These are phyloP conservation scores for Xyliphius kryptos DNA, from an alignment of 2,113 vertebrate genomes.

Conservation along the genomic window DNA sequence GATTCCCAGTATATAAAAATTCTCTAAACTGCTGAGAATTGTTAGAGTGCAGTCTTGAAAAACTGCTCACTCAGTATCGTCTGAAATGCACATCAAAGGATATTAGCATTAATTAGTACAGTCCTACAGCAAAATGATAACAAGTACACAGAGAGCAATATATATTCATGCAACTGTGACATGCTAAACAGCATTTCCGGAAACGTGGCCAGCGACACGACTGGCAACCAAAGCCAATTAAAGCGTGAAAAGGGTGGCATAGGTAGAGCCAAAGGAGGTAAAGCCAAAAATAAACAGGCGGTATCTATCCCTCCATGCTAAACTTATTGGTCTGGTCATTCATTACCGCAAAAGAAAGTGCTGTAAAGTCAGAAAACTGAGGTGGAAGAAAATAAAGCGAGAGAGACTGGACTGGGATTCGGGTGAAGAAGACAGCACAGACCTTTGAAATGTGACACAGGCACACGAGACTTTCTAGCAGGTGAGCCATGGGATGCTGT, in stretches of 20 bases:
- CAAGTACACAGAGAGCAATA: constrained; percentile 21
- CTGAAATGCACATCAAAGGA: too few relatives aligned
- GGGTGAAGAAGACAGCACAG: constrained; percentile 57
- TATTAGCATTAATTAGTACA: too few relatives aligned
- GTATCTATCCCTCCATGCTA: constrained; percentile 43
- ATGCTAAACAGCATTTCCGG: constrained; percentile 35
- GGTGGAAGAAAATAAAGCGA: constrained; percentile 42
- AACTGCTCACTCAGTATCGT: background rate
- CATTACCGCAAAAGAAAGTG: constrained; percentile 43
- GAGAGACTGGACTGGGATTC: constrained; percentile 48
- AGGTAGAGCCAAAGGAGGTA: constrained; percentile 30
- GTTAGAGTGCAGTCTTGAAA: background rate
- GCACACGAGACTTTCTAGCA: constrained; percentile 64
- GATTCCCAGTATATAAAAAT: too few relatives aligned
- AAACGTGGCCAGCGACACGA: constrained; percentile 44
- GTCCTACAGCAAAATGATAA: constrained; percentile 1
- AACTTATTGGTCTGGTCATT: constrained; percentile 37
- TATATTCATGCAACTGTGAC: constrained; percentile 50
- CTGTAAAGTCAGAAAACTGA: constrained; percentile 54
- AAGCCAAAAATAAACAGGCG: constrained; percentile 45
- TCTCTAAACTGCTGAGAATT: too few relatives aligned
- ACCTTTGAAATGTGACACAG: constrained; percentile 64
- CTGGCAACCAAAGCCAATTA: constrained; percentile 25
- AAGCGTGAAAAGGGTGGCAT: constrained; percentile 30
- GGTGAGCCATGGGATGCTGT: constrained; percentile 48